Evolutionary conservation across 2,797 vertebrate genomes (phyloP).

Genomic region (Rhodeus uyekii): DNA sequence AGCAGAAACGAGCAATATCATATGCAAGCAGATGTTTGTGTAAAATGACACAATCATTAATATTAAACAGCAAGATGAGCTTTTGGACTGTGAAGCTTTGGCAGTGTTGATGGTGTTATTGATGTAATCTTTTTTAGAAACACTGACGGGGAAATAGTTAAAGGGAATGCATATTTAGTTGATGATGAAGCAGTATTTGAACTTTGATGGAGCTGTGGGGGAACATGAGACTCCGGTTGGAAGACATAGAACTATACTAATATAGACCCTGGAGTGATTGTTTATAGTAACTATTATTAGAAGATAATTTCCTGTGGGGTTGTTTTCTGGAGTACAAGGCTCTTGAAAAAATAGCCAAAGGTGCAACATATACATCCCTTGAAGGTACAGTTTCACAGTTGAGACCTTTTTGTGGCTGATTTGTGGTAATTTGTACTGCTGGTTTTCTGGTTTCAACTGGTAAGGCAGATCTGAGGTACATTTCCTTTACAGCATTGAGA

Average conservation of each 20-base stretch:
- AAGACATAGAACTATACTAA: neutral
- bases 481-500: neutral
- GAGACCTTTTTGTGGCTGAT: neutral
- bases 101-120: no score
- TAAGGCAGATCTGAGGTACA: neutral
- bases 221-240: neutral
- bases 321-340: neutral
- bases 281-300: constrained; percentile 17
- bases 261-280: neutral
- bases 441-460: neutral
- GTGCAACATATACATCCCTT: neutral
- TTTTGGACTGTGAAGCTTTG: no score
- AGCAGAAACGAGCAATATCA: no score
- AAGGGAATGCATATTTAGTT: no score
- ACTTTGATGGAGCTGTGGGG: neutral
- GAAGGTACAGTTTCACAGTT: neutral
- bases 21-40: no score
- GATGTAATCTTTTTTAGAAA: no score
- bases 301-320: neutral
- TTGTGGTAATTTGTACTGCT: no score
- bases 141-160: no score
- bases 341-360: neutral
- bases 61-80: no score
- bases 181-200: neutral
- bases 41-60: no score